Percentiles rank a stretch among this genome's conserved stretches.
phyloP scores from a whole-genome alignment of 2,888 invertebrate species.

The Lithophane semibrunnea region DNA sequence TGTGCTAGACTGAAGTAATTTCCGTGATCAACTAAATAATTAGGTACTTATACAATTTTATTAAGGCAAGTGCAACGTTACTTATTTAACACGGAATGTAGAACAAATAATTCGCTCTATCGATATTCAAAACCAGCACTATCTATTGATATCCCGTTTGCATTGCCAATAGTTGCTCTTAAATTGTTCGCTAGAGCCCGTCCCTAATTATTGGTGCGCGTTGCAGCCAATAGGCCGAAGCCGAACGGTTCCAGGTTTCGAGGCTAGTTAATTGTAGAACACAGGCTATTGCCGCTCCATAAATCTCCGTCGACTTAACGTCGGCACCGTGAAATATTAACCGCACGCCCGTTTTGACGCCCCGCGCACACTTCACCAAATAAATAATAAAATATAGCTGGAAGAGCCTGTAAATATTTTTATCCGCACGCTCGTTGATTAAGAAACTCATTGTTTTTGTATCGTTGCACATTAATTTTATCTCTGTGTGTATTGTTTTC shows the following conservation, averaged over 20 bases:
- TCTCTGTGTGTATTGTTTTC: constrained; percentile 61
- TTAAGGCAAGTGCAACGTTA: not conserved
- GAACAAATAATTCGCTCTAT: not conserved
- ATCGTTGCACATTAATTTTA: constrained; percentile 61
- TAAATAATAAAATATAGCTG: constrained; percentile 81
- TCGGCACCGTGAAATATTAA: constrained; percentile 89
- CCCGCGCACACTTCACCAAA: constrained; percentile 77
- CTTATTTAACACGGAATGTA: not conserved
- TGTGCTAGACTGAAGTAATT: no score
- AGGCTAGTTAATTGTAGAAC: constrained; percentile 87
- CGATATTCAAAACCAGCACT: constrained; percentile 20
- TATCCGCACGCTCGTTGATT: constrained; percentile 55
- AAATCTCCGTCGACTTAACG: constrained; percentile 88
- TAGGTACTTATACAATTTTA: not conserved
- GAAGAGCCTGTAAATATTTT: constrained; percentile 72
- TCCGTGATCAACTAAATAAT: no score
- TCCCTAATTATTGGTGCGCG: constrained; percentile 57
- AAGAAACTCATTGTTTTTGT: constrained; percentile 64
- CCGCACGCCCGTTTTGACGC: constrained; percentile 87
- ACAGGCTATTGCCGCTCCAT: constrained; percentile 83
- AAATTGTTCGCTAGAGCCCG: constrained; percentile 39
- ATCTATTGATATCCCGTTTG: constrained; percentile 36
- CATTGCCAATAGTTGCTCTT: constrained; percentile 51
- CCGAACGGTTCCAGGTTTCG: constrained; percentile 57
- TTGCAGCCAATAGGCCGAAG: constrained; percentile 53